Base-by-base conservation (phyloP, 2,113 vertebrate genomes). In the Clupea harengus region DNA sequence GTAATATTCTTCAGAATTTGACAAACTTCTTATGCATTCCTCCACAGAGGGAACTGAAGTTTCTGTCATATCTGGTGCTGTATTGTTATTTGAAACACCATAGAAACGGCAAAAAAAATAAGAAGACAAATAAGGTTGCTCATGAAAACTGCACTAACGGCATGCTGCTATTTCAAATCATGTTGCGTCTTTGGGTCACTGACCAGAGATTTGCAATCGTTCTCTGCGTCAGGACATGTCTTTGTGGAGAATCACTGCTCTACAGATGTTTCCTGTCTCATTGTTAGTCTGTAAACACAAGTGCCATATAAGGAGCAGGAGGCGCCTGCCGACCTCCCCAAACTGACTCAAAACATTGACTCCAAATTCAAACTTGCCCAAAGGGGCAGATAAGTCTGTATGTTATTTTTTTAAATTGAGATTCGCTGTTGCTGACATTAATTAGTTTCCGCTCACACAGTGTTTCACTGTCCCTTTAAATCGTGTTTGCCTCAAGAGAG, bases 241-340 rank as follows among this genome's bases (percentile, higher is more conserved):
- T 91, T 89, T 83, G 86, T 83, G 47, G 81, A 85, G 85, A 86
- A 89, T 87, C 89, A 87, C 81, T 25, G 60, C 83, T 86, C 25
- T 46, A 86, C 94, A 95, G 93, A 91, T 94, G 94, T 93, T 94
- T 94, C 94, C 93, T 93, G 93, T 85, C 50, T 91, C 86, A 94
- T 95, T 95, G 93, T 95, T 94, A 78, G 10, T 88, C 83, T 87
- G 84, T 90, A 91, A 93, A 94, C 93, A 93, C 87, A 89, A 91
- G 86, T 84, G 88, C n/a, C 84, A 86, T 85, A 85, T 83, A 25
- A 84, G 85, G 90, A 91, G 88, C 82, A 67, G 86, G 83, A 89
- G 91, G 89, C 90, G 83, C 92, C 91, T 78, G 13, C 28, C 28
- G 25, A 78, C 13, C 25, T 13, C 72, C 72, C 32, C 1, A 4